Base-by-base conservation (phyloP, 2,113 vertebrate species). In the Butastur rufipennis region DNA sequence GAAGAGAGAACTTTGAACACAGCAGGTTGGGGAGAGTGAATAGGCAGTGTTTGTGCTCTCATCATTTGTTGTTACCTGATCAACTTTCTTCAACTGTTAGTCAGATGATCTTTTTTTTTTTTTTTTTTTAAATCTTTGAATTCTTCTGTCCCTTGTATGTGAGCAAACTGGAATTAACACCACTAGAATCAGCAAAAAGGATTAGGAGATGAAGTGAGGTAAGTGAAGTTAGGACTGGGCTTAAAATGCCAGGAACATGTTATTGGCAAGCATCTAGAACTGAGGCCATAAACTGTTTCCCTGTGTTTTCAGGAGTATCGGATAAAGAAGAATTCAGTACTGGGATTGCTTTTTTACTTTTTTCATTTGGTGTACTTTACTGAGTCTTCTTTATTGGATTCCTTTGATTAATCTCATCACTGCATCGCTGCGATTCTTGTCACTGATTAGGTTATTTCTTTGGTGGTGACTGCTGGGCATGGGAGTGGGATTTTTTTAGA, bases 391-490 rank as follows among this genome's bases (percentile, higher is more conserved):
- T 55, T 47, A 38, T 61, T 45, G 11, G n/a, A 38, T n/a, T 45
- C 38, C n/a, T 92, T 66, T 62, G 27, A 70, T 58, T 43, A 73
- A 38, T 80, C 55, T 16, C 29, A 61, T 70, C 14, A 5, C 17
- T 45, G 40, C 19, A 16, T 40, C 13, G 0, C 11, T 58, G 68
- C 2, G 1, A 16, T 71, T 87, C 77, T 68, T 72, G 65, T 80
- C 18, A 5, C 16, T 6, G 32, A 9, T 40, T 13, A 27, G 13
- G 6, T 70, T 66, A 58, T 67, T 70, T 88, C 52, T 53, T 36
- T 59, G 53, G 82, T 16, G 1, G 4, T 34, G 40, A 15, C 66
- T 81, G 71, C 52, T 1, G 20, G 70, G 15, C 1, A 0, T 45
- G 27, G 50, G 31, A 87, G 7, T 48, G 45, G 45, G 29, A 23